A percentile compares a stretch with the other conserved stretches of the same genome.
Conservation (phyloP, 2,797 vertebrate species). For the Melanotaenia maccullochi region DNA sequence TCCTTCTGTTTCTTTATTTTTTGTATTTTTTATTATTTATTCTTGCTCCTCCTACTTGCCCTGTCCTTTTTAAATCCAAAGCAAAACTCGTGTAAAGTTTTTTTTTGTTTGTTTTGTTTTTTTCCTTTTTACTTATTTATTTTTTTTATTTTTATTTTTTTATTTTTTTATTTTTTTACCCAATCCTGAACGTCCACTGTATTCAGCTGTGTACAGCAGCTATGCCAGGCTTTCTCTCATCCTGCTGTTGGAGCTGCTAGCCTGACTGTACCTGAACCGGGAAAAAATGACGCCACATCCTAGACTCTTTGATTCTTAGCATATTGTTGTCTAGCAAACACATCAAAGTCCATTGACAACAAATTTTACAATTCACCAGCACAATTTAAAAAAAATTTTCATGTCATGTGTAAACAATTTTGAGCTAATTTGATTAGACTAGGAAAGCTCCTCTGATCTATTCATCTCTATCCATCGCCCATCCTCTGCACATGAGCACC, state of each 20-base stretch:
- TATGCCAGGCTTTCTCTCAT: slow-evolving; percentile 72
- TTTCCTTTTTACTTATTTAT: not conserved
- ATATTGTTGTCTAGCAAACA: slow-evolving; percentile 41
- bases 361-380: slow-evolving; percentile 45
- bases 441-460: slow-evolving; percentile 37
- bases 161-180: not conserved
- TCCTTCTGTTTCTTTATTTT: slow-evolving; percentile 78
- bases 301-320: slow-evolving; percentile 45
- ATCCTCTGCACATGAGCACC: slow-evolving; percentile 61
- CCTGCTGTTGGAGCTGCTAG: slow-evolving; percentile 62
- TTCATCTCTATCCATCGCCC: slow-evolving; percentile 37
- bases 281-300: slow-evolving; percentile 60
- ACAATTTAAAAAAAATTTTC: slow-evolving; percentile 27
- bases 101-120: slow-evolving; percentile 47
- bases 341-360: slow-evolving; percentile 46
- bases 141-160: not conserved
- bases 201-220: slow-evolving; percentile 48
- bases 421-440: slow-evolving; percentile 58
- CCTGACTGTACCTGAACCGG: slow-evolving; percentile 59
- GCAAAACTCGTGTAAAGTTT: slow-evolving; percentile 78
- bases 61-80: slow-evolving; percentile 61
- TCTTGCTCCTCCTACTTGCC: slow-evolving; percentile 47
- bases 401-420: slow-evolving; percentile 55
- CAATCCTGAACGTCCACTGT: slow-evolving; percentile 51
- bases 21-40: slow-evolving; percentile 25